Conservation (phyloP, 2,888 invertebrate species). For the Eilema griseolum region DNA sequence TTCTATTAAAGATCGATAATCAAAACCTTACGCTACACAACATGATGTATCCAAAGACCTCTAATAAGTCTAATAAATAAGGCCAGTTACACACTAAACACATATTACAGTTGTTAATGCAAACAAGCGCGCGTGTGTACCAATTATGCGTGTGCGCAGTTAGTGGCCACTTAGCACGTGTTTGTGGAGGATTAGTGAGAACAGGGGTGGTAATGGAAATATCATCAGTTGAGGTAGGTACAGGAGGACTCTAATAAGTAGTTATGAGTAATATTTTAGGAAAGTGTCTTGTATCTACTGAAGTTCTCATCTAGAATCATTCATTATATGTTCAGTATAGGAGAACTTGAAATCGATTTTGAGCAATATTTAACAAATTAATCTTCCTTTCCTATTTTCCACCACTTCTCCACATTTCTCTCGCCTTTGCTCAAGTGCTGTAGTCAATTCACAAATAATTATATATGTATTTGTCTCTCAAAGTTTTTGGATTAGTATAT, state of each 20-base stretch:
- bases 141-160: slow-evolving; percentile 50
- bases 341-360: no score
- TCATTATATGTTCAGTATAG: no score
- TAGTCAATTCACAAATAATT: no score
- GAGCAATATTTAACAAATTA: no score
- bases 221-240: slow-evolving; percentile 8
- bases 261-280: background rate
- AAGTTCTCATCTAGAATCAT: background rate
- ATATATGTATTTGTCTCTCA: no score
- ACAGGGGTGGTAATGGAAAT: slow-evolving; percentile 27
- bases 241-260: background rate
- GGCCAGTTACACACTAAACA: slow-evolving; percentile 33
- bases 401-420: no score
- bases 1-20: background rate
- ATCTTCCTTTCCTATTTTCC: no score
- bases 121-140: slow-evolving; percentile 44
- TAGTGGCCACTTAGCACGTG: slow-evolving; percentile 49
- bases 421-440: no score
- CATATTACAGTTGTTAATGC: slow-evolving; percentile 40
- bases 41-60: slow-evolving; percentile 10
- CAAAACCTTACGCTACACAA: background rate
- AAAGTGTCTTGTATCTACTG: background rate
- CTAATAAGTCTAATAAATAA: slow-evolving; percentile 29
- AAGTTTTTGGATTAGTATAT: no score
- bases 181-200: slow-evolving; percentile 32